phyloP scores from a whole-genome alignment of 2,888 invertebrate genomes.

The Metacarcinus magister region DNA sequence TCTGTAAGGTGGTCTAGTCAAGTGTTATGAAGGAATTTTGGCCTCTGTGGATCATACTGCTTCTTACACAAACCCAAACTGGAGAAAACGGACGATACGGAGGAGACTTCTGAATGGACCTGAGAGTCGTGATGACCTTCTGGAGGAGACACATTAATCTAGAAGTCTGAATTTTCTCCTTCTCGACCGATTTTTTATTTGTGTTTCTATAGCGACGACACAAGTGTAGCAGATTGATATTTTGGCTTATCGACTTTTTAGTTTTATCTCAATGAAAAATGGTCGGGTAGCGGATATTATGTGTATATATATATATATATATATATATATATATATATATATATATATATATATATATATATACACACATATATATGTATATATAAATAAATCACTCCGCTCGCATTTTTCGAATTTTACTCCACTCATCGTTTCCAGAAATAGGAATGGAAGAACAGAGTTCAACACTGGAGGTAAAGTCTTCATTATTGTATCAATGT shows the following conservation, averaged over 20 bases:
- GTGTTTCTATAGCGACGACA: not conserved
- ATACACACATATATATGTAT: not conserved
- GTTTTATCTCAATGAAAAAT: no score
- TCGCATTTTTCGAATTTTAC: not conserved
- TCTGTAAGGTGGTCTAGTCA: no score
- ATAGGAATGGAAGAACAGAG: no score
- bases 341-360: conserved; percentile 48
- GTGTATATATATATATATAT: not conserved
- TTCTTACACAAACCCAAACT: not conserved
- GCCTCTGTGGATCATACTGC: no score
- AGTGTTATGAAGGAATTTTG: no score
- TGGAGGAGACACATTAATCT: conserved; percentile 14
- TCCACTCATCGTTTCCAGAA: no score
- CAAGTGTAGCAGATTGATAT: not conserved
- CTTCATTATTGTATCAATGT: no score
- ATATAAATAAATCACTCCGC: not conserved
- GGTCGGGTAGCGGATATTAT: no score
- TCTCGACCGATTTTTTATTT: not conserved
- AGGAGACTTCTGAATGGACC: not conserved
- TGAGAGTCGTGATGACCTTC: not conserved
- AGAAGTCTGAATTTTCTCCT: not conserved
- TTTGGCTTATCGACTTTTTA: no score
- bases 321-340: conserved; percentile 27
- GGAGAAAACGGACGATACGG: not conserved
- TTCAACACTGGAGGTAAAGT: no score